Evolutionary conservation across 2,797 vertebrate genomes (phyloP), one percentile per base, ranked within the genome.

Genomic region (Alectoris magna): DNA sequence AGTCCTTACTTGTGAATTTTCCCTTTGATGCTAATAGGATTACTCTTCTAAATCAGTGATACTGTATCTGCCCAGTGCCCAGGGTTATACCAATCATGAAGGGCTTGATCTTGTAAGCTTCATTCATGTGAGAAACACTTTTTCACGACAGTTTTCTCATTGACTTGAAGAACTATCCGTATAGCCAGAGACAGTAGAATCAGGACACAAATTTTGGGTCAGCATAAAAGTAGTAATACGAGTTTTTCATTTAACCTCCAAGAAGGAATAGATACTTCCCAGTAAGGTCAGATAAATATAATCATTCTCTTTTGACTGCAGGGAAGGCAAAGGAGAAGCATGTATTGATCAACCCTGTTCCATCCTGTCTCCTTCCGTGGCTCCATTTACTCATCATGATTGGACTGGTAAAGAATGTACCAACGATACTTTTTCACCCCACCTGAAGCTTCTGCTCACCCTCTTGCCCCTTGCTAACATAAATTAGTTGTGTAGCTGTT

Each of bases 201-300:
- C 74, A 39, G 56, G 76, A 91, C 90, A 41, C 1, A 59, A 84
- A 56, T 86, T 92, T 88, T 43, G 83, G 94, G 67, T 96, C 85
- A 92, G 79, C 93, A 84, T 87, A 88, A 92, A 90, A 95, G 91
- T 79, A 73, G 44, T 56, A 88, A 73, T 76, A 58, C 64, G 71
- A 49, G 83, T 91, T 90, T 79, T 93, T 94, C 83, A 74, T 88
- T 96, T 94, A 93, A 96, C 90, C 90, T 96, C 71, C 71, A 84
- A 23, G 38, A 90, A 88, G 84, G 80, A 84, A 84, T 49, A 74
- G 89, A 84, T 77, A 69, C 76, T 93, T 49, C 59, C 19, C 29
- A 31, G 38, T 76, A 83, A 91, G 51, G 34, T 64, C 72, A 53
- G 36, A 38, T 75, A 87, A 87, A 63, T 78, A 55, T 51, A 79